phyloP scores from a whole-genome alignment of 2,797 vertebrate genomes.

The Xenopus petersii region DNA sequence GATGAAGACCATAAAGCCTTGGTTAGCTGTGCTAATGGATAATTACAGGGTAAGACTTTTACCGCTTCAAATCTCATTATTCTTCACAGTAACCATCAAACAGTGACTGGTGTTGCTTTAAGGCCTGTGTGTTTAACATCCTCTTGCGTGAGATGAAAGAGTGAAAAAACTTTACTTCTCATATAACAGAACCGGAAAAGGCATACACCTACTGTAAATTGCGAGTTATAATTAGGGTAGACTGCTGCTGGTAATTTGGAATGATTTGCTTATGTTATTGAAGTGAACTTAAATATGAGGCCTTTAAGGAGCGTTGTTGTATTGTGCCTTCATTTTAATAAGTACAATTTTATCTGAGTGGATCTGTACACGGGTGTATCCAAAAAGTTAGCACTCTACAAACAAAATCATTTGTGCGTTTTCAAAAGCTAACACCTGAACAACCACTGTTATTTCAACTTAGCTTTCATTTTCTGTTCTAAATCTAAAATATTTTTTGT shows the following conservation, averaged over 20 bases:
- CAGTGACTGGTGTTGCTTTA: slow-evolving; percentile 12
- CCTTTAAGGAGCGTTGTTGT: too few relatives aligned
- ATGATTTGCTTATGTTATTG: too few relatives aligned
- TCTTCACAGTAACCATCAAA: slow-evolving; percentile 16
- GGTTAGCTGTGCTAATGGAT: slow-evolving; percentile 80
- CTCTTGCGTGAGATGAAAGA: slow-evolving; percentile 32
- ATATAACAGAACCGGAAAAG: slow-evolving; percentile 19
- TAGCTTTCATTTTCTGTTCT: too few relatives aligned
- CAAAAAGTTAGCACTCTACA: too few relatives aligned
- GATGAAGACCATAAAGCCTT: slow-evolving; percentile 83
- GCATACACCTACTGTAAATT: slow-evolving; percentile 7
- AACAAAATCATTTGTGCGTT: too few relatives aligned
- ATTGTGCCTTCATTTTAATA: too few relatives aligned
- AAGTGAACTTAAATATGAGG: too few relatives aligned
- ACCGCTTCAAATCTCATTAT: slow-evolving; percentile 22
- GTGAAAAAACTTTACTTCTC: background rate
- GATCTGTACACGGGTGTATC: too few relatives aligned
- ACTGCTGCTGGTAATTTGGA: background rate
- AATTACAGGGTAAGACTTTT: slow-evolving; percentile 77
- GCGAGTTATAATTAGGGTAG: slow-evolving; percentile 10
- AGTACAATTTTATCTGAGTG: too few relatives aligned
- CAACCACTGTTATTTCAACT: too few relatives aligned
- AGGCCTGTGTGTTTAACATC: slow-evolving; percentile 18
- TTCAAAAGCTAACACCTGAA: too few relatives aligned
- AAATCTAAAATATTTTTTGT: too few relatives aligned